These are phyloP conservation scores for Dendroctonus valens DNA, from an alignment of 1,140 invertebrate genomes.

Conservation along the genomic window DNA sequence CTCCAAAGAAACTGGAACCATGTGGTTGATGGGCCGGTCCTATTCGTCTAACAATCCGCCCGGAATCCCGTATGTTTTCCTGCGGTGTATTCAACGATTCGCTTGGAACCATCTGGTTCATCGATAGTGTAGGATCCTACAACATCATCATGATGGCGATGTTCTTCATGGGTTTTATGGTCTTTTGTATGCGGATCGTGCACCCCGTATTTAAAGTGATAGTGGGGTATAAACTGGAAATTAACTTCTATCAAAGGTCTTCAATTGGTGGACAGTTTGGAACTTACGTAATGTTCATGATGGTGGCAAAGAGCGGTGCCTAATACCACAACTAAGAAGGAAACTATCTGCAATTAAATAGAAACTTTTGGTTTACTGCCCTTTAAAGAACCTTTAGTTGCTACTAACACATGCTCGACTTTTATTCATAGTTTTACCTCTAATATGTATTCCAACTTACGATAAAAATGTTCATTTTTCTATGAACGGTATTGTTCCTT, in stretches of 20 bases:
- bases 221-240: conserved; percentile 37
- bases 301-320: too few relatives aligned
- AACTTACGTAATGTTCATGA: conserved; percentile 11
- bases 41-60: conserved; percentile 39
- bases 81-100: conserved; percentile 52
- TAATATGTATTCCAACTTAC: too few relatives aligned
- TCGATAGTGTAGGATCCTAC: conserved; percentile 51
- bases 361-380: too few relatives aligned
- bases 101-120: conserved; percentile 52
- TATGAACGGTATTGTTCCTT: too few relatives aligned
- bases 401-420: too few relatives aligned
- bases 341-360: too few relatives aligned
- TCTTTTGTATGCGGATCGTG: conserved; percentile 53
- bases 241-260: background rate
- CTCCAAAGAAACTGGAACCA: conserved; percentile 32
- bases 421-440: too few relatives aligned
- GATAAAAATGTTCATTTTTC: too few relatives aligned
- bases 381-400: too few relatives aligned
- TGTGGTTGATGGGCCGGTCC: conserved; percentile 37
- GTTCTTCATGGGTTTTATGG: conserved; percentile 52
- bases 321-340: too few relatives aligned
- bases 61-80: conserved; percentile 48
- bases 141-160: conserved; percentile 52
- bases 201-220: conserved; percentile 54
- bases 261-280: background rate